Base-by-base conservation (phyloP, 1,140 invertebrate species). In the Zaprionus tsacasi region DNA sequence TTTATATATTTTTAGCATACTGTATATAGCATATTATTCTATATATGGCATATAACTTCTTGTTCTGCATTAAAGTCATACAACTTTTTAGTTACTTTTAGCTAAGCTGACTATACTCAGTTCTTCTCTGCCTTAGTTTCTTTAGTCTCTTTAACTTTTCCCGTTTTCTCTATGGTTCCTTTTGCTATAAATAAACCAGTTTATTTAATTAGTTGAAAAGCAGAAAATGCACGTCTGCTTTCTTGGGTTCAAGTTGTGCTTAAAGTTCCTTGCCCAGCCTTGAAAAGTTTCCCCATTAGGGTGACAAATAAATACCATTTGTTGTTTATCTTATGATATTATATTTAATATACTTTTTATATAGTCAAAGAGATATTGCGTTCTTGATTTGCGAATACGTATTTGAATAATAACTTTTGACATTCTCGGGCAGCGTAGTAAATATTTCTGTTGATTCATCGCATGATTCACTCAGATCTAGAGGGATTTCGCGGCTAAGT, bases 401-500 rank as follows among this genome's bases (percentile, higher is more conserved):
- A 50, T 50, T 50, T 50, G 21, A 25, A 50, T 50, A 50, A 50
- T 50, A 50, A 25, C 45, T 50, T 50, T 50, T 25, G 45, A 12
- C 45, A 50, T 50, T 48, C 15, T 21, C 6, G 13, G 38, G n/a
- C 38, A 40, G 13, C 45, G 45, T 10, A 30, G 38, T 12, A 4
- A 11, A 48, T 48, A 12, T 50, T 50, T 50, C 10, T 21, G 45
- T 50, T 50, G 10, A 50, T 11, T 50, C 45, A 25, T 50, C 11
- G 45, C 45, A 21, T 25, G 45, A 50, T 50, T 50, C 17, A 25
- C 45, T 12, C 10, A 12, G 45, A 25, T 12, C 15, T 25, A 6
- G 17, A 12, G 30, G 57, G 15, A 50, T 58, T 67, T 58, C 21
- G 25, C 8, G 50, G 56, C 17, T 17, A 55, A 56, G 55, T 67